A percentile compares a stretch with the other conserved stretches of the same genome.
phyloP scores from a whole-genome alignment of 2,888 invertebrate species.

The Pachliopta kotzebuea region DNA sequence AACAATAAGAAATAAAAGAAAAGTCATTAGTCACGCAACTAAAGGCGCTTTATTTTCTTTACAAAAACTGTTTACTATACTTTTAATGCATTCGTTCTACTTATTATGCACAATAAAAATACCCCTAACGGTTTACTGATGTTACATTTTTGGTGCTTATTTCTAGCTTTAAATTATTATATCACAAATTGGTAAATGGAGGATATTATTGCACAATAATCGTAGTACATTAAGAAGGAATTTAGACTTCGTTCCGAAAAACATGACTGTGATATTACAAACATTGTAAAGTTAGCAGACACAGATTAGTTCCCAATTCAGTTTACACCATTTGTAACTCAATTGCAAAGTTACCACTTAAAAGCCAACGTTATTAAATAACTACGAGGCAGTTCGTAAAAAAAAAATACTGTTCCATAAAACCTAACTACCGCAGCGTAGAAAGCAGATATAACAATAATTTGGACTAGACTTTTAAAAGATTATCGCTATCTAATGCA shows the following conservation, averaged over 20 bases:
- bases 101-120: slow-evolving; percentile 25
- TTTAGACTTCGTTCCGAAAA: no score
- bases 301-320: background rate
- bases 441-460: slow-evolving; percentile 16
- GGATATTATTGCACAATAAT: no score
- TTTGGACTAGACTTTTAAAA: slow-evolving; percentile 15
- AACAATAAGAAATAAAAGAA: slow-evolving; percentile 75
- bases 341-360: background rate
- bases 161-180: background rate
- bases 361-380: slow-evolving; percentile 13
- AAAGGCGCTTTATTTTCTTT: slow-evolving; percentile 36
- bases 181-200: no score
- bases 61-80: slow-evolving; percentile 39
- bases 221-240: no score
- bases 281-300: background rate
- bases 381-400: slow-evolving; percentile 7
- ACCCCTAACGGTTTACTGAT: slow-evolving; percentile 23
- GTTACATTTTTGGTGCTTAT: background rate
- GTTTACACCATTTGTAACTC: background rate
- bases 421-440: slow-evolving; percentile 3
- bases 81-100: slow-evolving; percentile 39
- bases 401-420: slow-evolving; percentile 9
- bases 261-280: no score
- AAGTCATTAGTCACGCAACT: slow-evolving; percentile 74
- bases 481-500: slow-evolving; percentile 13